Base-by-base conservation (phyloP, 2,797 vertebrate species). In the Phoebastria nigripes region DNA sequence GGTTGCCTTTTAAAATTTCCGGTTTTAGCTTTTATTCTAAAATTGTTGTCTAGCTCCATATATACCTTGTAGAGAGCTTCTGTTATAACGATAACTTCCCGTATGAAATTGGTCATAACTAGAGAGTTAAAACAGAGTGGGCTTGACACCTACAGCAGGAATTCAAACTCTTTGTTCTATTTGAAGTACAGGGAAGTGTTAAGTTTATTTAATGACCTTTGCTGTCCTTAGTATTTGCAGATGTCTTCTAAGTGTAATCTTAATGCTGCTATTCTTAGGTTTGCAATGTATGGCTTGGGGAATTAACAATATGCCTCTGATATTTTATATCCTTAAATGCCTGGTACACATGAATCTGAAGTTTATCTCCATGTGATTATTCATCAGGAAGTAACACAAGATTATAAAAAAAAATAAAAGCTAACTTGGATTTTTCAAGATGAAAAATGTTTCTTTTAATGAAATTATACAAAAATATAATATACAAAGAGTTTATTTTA, bases 151-250 rank as follows among this genome's bases (percentile, higher is more conserved):
- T 77, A 44, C 41, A 80, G 44, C 52, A 85, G 71, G 26, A 82
- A 80, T 66, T 82, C 49, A 71, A 39, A 58, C 9, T 61, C 76
- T 81, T 74, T 83, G 44, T 90, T 92, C 39, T 78, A 14, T 52
- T 33, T 71, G 55, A 85, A 74, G 33, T 33, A 46, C 33, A 73
- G 33, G 47, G 41, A 93, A 95, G 58, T 77, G 46, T 85, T 82
- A 62, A 70, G 78, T 84, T 90, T 77, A 70, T 87, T 85, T 92
- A 71, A 89, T 82, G 81, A 84, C 70, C 42, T 82, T 92, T 89
- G 39, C 55, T 77, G 49, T 56, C 55, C 74, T 73, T 71, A 89
- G 71, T 73, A 93, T 89, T 93, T 93, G 47, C 67, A 85, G 47
- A 73, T 85, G 55, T 77, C 83, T 82, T 91, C 61, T 58, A 74